Evolutionary conservation across 2,888 invertebrate genomes (phyloP), one percentile per base, ranked within the genome.

Genomic region (Hedya salicella): DNA sequence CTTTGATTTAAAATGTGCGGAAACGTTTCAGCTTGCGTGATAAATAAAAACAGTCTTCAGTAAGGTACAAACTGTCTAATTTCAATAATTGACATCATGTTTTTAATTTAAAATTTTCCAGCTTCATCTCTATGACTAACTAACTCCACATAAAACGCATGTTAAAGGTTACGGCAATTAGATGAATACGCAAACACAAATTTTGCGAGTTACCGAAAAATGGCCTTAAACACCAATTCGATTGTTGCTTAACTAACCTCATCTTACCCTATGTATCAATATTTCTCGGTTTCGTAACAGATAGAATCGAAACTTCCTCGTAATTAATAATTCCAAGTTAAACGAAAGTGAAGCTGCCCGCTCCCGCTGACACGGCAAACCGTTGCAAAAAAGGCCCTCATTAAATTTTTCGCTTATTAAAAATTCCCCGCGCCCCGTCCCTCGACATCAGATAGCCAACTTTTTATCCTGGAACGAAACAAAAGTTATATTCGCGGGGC

Each of bases 401-500:
- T 92, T 92, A 92, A 90, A 92, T 91, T 91, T 91, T 87, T 91
- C 90, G 88, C 91, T 92, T 92, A 92, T 91, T 91, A 92, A 91
- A 92, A 92, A 92, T 91, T 92, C 91, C 87, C 91, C 85, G 82
- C 86, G 80, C 88, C 83, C 83, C 84, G 79, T 83, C 88, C 85
- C 83, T 83, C 77, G 76, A 76, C 81, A 85, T 90, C 85, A 84
- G 88, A 85, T 81, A 81, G 83, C 86, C 85, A 88, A 90, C 91
- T 90, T 91, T 92, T 92, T 92, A 87, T 87, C 78, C 80, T 79
- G 78, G 77, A 79, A 78, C 84, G 85, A 82, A 88, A 87, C 89
- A 87, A 88, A 90, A 90, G 89, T 89, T 89, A 86, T 87, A 85
- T 87, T 87, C 83, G 75, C 80, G 83, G 84, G 78, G 80, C 82